Conservation (phyloP, 2,888 invertebrate genomes). For the Eremobia ochroleuca region DNA sequence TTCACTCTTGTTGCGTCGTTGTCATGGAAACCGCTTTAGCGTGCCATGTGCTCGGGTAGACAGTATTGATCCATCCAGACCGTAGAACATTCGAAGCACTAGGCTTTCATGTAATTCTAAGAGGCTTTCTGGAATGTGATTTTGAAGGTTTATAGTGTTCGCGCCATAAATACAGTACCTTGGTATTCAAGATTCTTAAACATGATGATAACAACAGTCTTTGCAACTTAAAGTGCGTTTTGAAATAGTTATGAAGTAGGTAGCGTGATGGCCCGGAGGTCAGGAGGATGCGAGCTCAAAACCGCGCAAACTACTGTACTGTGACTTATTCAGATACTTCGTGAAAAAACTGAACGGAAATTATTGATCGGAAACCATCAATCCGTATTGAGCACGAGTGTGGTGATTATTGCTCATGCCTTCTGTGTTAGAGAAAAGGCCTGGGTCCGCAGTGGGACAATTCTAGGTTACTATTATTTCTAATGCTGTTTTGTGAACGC, state of each 20-base stretch:
- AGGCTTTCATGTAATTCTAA: slow-evolving; percentile 26
- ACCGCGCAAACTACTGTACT: not conserved
- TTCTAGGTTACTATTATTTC: too few relatives aligned
- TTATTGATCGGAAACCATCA: too few relatives aligned
- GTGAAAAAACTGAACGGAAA: too few relatives aligned
- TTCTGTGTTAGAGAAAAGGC: too few relatives aligned
- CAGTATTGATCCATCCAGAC: slow-evolving; percentile 36
- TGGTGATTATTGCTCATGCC: not conserved
- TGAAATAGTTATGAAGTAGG: not conserved
- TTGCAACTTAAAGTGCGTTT: not conserved
- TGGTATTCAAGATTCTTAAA: not conserved
- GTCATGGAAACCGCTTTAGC: slow-evolving; percentile 19
- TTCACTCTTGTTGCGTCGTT: slow-evolving; percentile 18
- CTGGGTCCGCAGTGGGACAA: too few relatives aligned
- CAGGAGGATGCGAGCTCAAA: not conserved
- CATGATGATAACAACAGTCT: not conserved
- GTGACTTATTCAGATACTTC: not conserved
- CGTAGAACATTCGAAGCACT: slow-evolving; percentile 23
- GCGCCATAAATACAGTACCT: not conserved
- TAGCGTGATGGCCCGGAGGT: not conserved
- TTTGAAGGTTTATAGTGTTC: not conserved
- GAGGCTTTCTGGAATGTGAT: slow-evolving; percentile 14
- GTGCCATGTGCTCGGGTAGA: not conserved
- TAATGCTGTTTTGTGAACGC: too few relatives aligned
- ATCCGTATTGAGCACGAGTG: not conserved